Evolutionary conservation across 2,113 vertebrate genomes (phyloP), one percentile per base, ranked within the genome.

Genomic region (Anolis sagrei): DNA sequence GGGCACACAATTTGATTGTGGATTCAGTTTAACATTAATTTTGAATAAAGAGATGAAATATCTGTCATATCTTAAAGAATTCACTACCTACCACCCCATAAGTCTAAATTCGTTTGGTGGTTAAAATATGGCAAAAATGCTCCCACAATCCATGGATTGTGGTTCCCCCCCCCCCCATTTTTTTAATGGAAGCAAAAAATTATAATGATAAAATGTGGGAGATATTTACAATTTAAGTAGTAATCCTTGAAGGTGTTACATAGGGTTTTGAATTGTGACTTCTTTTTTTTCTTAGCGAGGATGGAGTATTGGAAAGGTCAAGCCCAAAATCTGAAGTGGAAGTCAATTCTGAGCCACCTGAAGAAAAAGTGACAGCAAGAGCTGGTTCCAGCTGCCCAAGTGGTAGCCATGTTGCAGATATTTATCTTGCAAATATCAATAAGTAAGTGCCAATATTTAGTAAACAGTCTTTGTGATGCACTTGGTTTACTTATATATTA

Each of bases 401-500:
- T 13, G 99, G 98, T 89, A 97, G 98, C 77, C 99, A 99, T 85
- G 99, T 99, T 87, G 99, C 99, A 9, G 99, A 99, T 76, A 98
- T 99, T 95, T 99, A 99, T 95, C 97, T 99, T 91, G 99, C 99
- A 87, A 99, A 99, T 96, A 97, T 99, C 87, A 99, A 99, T 97
- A 99, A 99, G 99, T 99, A 97, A 93, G 97, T 95, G 82, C 91
- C 91, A 89, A 86, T 86, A 87, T 84, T 16, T 0, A 25, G n/a
- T 58, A 32, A 73, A 32, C 13, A 16, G 1, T 18, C 25, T 16
- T 29, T 85, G 39, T 44, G 5, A 36, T 64, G 5, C 58, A 75
- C 9, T n/a, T 64, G n/a, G 3, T 76, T 66, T 19, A 34, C 27
- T 19, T 70, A n/a, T 70, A 51, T 70, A 32, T 70, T 70, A 34